These are phyloP conservation scores for Centropus bengalensis DNA, from an alignment of 2,113 vertebrate genomes.

Conservation along the genomic window DNA sequence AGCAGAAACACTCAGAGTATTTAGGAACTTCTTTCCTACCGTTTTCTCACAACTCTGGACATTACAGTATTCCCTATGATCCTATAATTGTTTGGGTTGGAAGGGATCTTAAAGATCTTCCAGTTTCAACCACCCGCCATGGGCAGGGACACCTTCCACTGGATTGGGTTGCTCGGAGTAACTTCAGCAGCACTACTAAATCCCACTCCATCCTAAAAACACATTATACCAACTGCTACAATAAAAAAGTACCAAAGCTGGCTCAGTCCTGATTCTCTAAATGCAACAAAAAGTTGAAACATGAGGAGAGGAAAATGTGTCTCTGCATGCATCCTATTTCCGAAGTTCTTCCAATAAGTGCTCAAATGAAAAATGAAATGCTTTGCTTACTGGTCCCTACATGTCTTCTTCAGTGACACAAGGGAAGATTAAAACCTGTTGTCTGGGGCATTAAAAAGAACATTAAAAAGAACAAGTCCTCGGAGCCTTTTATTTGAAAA, in stretches of 20 bases:
- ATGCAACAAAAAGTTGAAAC: not conserved
- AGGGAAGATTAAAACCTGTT: not conserved
- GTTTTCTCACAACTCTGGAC: not conserved
- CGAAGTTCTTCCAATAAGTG: not conserved
- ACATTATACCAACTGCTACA: not conserved
- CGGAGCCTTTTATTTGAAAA: not conserved
- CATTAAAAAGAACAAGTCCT: not conserved
- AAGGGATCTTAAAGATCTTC: no score
- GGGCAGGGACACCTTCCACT: no score
- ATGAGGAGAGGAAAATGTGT: accelerated
- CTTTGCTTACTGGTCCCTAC: not conserved
- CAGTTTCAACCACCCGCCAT: no score
- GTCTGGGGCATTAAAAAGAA: not conserved
- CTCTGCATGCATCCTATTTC: not conserved
- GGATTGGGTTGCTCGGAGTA: not conserved
- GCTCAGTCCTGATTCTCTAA: not conserved
- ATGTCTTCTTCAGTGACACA: not conserved
- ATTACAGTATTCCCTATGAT: not conserved
- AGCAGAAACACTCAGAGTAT: not conserved
- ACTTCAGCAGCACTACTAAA: not conserved
- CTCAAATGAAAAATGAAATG: not conserved
- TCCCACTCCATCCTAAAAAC: not conserved
- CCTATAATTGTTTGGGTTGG: no score
- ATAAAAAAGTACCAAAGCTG: not conserved
- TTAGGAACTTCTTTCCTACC: not conserved